Base-by-base conservation (phyloP, 2,888 invertebrate species). In the Calameuta filiformis region DNA sequence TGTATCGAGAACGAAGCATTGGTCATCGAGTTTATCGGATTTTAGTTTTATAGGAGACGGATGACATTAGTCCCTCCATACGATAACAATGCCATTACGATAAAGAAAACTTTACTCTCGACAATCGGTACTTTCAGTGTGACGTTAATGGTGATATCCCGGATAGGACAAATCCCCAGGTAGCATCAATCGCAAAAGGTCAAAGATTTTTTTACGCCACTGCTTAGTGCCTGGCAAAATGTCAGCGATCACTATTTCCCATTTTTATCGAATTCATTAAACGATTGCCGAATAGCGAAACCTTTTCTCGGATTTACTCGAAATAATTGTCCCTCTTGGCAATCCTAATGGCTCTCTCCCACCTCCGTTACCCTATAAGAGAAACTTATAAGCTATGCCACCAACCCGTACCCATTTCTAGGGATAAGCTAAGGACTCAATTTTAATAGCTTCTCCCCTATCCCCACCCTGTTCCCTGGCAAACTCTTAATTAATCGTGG, bases 401-500 rank as follows among this genome's bases (percentile, higher is more conserved):
- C 2, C 23, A 56, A 9, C 23, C 23, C 23, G 56, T 23, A 56
- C 56, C 23, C 2, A 56, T 6, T 56, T 56, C 56, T 9, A 56
- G 23, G 23, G 23, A 56, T 56, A 56, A 56, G 6, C 23, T 56
- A 9, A 23, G 23, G 56, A 56, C 23, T 56, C 2, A 56, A 56
- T 56, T 56, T 56, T 56, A 56, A 23, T 56, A 15, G 9, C 23
- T 56, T 56, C 56, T 23, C 23, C 15, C 40, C 40, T 56, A 56
- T 56, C 23, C 40, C 56, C 56, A 56, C 56, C 56, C 23, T 2
- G 9, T 9, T 2, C 9, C 23, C 9, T 33, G 31, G 31, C 12
- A 34, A 77, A 77, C 79, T 81, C 79, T 79, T 81, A 81, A 81
- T 81, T 81, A 81, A 79, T 78, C 79, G 76, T 79, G 79, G 73